Conservation (phyloP, 2,888 invertebrate species). For the Serrognathus titanus region DNA sequence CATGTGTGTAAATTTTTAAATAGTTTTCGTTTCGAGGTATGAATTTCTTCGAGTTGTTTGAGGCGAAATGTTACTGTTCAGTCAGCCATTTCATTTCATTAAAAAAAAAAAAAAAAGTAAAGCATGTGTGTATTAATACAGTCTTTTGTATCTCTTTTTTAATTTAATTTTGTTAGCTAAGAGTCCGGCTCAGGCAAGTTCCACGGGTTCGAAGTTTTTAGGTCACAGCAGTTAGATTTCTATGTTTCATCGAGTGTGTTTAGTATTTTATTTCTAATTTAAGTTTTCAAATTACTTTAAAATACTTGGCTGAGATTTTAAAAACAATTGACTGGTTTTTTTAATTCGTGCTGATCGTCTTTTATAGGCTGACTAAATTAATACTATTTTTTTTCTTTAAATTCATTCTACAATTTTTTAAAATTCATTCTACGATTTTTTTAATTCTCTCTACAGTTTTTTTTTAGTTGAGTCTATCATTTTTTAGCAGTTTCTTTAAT, state of each 20-base stretch:
- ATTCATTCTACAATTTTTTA: not conserved
- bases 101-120: conserved; percentile 12
- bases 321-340: not conserved
- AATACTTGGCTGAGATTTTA: not conserved
- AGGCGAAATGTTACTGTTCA: conserved; percentile 18
- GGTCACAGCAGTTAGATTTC: conserved; percentile 8
- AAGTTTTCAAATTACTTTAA: not conserved
- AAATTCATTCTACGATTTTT: not conserved
- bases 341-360: not conserved
- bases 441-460: too few species aligned
- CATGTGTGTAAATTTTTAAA: conserved; percentile 19
- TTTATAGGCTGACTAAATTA: not conserved
- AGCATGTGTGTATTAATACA: conserved; percentile 23
- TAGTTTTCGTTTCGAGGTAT: conserved; percentile 18
- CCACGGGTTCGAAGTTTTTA: conserved; percentile 29
- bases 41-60: conserved; percentile 14
- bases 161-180: conserved; percentile 16
- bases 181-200: conserved; percentile 32
- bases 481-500: too few species aligned
- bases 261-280: not conserved
- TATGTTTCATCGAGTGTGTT: not conserved
- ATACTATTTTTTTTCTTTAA: not conserved
- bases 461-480: too few species aligned
- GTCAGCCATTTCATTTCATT: conserved; percentile 25
- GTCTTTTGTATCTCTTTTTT: conserved; percentile 15